Evolutionary conservation across 2,888 invertebrate genomes (phyloP), one percentile per base, ranked within the genome.

Genomic region (Chirona hameri): DNA sequence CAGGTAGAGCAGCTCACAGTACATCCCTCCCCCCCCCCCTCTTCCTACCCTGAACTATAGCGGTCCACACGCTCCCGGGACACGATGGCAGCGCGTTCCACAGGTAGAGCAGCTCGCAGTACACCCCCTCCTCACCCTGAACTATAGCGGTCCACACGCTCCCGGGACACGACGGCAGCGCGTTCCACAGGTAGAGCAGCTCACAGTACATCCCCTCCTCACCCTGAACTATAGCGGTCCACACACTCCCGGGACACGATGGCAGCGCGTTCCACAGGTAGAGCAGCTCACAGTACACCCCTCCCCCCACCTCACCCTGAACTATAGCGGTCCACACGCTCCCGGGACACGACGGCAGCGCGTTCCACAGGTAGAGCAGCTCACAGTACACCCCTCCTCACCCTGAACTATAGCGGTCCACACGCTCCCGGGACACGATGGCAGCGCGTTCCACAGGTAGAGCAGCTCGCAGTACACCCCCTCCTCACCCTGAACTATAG

Each of bases 191-290:
- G 86, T 92, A 93, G 60, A 93, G 88, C 87, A 93, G 88, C 87
- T 93, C 93, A 86, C 91, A 91, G 31, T n/a, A n/a, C n/a, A n/a
- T n/a, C n/a, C 29, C 9, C 27, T 7, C 2, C 79, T 60, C 29
- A 84, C 84, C 84, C 39, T 84, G 84, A 21, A 83, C 82, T 60
- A 83, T 83, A 7, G 60, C 81, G 48, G 81, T 81, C 52, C 83
- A 87, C 87, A 81, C 87, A 85, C 82, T 87, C 87, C 46, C 87
- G 69, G 86, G 90, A 87, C 90, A 92, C 84, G 90, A 91, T 46
- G 92, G 90, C 85, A 93, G 87, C 21, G 92, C 91, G 86, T 92
- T 92, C 93, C 93, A 93, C 81, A 93, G 87, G 86, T 92, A 93
- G 60, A 93, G 88, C 87, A 93, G 88, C 87, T 93, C 93, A 86